Evolutionary conservation across 2,113 vertebrate genomes (phyloP).

Genomic region (Oreochromis spilurus): DNA sequence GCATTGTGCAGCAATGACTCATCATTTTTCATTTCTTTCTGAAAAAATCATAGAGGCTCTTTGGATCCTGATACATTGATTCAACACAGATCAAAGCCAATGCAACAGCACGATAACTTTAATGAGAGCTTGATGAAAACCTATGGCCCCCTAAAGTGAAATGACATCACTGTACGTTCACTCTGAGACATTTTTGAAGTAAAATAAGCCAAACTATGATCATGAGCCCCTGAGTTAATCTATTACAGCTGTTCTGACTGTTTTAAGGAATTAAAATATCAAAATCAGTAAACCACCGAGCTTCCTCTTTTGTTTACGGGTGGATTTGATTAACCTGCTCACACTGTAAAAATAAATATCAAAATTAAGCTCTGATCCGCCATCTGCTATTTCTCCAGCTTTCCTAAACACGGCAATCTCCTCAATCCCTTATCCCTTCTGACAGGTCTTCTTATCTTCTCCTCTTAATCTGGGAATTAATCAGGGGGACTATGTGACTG

Average conservation of each 20-base stretch:
- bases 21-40: constrained; percentile 9
- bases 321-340: constrained; percentile 1
- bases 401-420: constrained; percentile 45
- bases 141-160: neutral
- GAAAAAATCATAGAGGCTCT: neutral
- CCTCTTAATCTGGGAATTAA: constrained; percentile 72
- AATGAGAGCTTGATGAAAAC: neutral
- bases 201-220: neutral
- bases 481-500: constrained; percentile 61
- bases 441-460: constrained; percentile 68
- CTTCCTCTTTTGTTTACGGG: constrained; percentile 1
- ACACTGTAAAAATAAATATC: constrained; percentile 25
- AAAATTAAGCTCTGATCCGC: neutral
- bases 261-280: neutral
- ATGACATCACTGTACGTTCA: neutral
- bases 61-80: neutral
- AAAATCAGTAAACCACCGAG: neutral
- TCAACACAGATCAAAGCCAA: constrained; percentile 17
- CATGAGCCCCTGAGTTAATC: neutral
- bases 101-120: neutral
- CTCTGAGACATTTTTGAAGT: neutral
- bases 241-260: neutral
- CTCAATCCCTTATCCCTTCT: constrained; percentile 47
- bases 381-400: constrained; percentile 46
- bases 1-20: neutral